Evolutionary conservation across 2,797 vertebrate species (phyloP), one percentile per base, ranked within the genome.

Genomic region (Adelosebastes latens): DNA sequence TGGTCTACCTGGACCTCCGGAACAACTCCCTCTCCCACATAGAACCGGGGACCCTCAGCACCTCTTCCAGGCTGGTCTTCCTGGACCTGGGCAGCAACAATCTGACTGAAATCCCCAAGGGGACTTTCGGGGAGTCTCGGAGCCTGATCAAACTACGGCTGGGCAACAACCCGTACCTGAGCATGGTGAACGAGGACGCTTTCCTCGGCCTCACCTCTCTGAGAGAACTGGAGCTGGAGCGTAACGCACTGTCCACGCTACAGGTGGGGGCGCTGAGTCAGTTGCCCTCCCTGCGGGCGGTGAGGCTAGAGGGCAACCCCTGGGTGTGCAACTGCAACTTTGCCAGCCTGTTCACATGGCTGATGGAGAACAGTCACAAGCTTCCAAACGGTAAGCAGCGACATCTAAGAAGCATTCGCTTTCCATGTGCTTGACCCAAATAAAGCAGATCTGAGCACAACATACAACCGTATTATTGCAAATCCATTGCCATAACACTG

Each of bases 281-380:
- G 27, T 94, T 99, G 83, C 97, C 97, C 75, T 98, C 97, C 36
- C 95, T 99, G 75, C 95, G 98, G 86, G 90, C 96, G n/a, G 92
- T 99, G 73, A 96, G 97, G 85, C 90, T 99, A 24, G 98, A 99
- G 89, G 98, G 97, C 80, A 99, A 99, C 94, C 98, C 98, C 1
- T 99, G 98, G 98, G 94, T 97, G 34, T 99, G 98, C 77, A 97
- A 99, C 93, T 99, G 98, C 88, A 97, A 97, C 90, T 99, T 99
- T 92, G 97, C 98, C 91, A 97, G 93, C 84, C 96, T 99, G 72
- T 99, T 99, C 87, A 88, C 94, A 77, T 99, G 98, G 98, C 96
- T 99, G 58, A 95, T 96, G 93, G 97, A 98, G 87, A 99, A 99
- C 86, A 95, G 92, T 27, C 95, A 97, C 87, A 98, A 98, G 95